phyloP scores from a whole-genome alignment of 2,888 invertebrate genomes.

The Caenorhabditis uteleia region DNA sequence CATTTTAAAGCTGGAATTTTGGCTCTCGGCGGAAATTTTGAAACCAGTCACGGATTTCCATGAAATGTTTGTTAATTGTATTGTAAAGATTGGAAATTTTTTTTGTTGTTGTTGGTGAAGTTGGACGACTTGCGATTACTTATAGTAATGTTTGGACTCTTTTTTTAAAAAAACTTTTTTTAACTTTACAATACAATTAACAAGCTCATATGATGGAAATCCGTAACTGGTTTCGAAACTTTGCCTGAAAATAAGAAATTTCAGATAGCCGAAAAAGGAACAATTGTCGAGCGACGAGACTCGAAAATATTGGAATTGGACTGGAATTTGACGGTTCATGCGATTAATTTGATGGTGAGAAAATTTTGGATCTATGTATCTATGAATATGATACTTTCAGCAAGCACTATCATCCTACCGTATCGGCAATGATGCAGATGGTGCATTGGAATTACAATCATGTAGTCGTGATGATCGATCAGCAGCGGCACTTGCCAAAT shows the following conservation, averaged over 20 bases:
- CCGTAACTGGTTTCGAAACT: too few species aligned
- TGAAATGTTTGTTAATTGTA: neutral
- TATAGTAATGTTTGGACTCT: too few species aligned
- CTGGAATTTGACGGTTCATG: slow-evolving; percentile 43
- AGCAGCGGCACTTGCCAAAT: slow-evolving; percentile 23
- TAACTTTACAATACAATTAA: too few species aligned
- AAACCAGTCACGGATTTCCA: too few species aligned
- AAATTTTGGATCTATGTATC: neutral
- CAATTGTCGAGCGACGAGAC: slow-evolving; percentile 24
- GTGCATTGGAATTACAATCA: slow-evolving; percentile 21
- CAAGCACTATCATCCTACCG: slow-evolving; percentile 39
- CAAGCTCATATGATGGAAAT: too few species aligned
- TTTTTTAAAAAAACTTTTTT: too few species aligned
- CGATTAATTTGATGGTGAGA: slow-evolving; percentile 37
- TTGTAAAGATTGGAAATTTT: too few species aligned
- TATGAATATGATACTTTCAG: slow-evolving; percentile 6
- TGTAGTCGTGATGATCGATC: slow-evolving; percentile 29
- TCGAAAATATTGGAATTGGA: slow-evolving; percentile 28
- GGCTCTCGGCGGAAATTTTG: too few species aligned
- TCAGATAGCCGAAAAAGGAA: too few species aligned
- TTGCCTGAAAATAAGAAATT: too few species aligned
- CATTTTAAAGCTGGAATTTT: slow-evolving; percentile 26
- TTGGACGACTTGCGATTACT: too few species aligned
- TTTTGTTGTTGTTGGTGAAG: too few species aligned
- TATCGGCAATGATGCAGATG: slow-evolving; percentile 38